Conservation (phyloP, 37 sponge, comb jelly and placozoan species). For the Eunapius fragilis region DNA sequence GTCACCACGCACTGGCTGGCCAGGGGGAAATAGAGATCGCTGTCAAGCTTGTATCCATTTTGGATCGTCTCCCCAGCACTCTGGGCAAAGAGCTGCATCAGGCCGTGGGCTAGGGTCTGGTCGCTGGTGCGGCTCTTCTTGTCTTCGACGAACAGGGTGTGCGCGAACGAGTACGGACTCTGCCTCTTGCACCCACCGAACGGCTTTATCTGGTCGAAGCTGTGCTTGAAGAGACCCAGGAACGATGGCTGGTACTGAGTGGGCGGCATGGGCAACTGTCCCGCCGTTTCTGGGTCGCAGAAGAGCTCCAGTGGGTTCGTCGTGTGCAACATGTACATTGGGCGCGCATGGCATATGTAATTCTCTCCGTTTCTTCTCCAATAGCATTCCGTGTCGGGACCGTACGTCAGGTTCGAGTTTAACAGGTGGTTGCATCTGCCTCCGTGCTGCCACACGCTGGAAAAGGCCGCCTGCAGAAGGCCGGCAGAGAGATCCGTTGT, state of each 20-base stretch:
- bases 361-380: constrained; percentile 69
- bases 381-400: constrained; percentile 58
- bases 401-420: constrained; percentile 38
- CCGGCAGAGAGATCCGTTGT: neutral
- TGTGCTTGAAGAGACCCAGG: constrained; percentile 51
- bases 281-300: constrained; percentile 24
- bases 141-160: constrained; percentile 62
- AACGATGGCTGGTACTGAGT: constrained; percentile 28
- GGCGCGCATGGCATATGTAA: constrained; percentile 35
- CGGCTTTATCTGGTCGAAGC: constrained; percentile 66
- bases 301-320: constrained; percentile 47
- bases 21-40: constrained; percentile 59
- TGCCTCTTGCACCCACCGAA: constrained; percentile 58
- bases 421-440: constrained; percentile 31
- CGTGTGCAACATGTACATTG: constrained; percentile 61
- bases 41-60: constrained; percentile 66
- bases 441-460: constrained; percentile 52
- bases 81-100: constrained; percentile 72
- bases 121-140: constrained; percentile 18
- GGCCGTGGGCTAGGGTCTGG: constrained; percentile 53
- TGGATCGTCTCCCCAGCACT: constrained; percentile 69
- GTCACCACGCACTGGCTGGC: constrained; percentile 69
- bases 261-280: constrained; percentile 13
- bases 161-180: constrained; percentile 52
- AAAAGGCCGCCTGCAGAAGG: constrained; percentile 39